These are phyloP conservation scores for Bacillus rossius DNA, from an alignment of 1,140 invertebrate genomes.

Conservation along the genomic window DNA sequence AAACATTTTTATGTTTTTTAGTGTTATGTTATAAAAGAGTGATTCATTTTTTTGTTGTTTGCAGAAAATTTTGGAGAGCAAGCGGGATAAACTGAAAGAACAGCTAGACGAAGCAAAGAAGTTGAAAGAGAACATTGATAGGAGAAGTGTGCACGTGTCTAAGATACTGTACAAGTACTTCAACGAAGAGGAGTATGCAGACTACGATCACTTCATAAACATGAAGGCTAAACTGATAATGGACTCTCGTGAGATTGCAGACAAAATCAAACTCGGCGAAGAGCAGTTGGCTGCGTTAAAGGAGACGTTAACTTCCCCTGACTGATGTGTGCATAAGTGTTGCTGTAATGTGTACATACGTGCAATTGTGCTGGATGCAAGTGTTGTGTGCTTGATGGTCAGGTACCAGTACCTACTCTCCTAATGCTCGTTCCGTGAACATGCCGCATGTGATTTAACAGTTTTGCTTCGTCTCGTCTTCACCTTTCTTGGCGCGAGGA, in stretches of 20 bases:
- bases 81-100: conserved; percentile 69
- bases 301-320: conserved; percentile 49
- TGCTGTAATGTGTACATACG: background rate
- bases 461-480: no score
- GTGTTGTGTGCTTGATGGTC: background rate
- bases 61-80: conserved; percentile 67
- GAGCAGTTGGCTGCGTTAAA: conserved; percentile 73
- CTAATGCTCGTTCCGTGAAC: background rate
- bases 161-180: conserved; percentile 70
- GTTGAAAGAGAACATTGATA: conserved; percentile 78
- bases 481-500: background rate
- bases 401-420: background rate
- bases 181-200: conserved; percentile 66
- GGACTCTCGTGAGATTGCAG: conserved; percentile 76
- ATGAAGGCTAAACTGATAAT: conserved; percentile 90
- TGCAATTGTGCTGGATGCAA: background rate
- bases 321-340: background rate
- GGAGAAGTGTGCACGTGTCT: conserved; percentile 68
- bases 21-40: background rate
- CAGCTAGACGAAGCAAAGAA: conserved; percentile 82
- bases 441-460: background rate
- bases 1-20: background rate
- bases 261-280: conserved; percentile 82
- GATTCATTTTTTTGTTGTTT: conserved; percentile 18
- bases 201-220: conserved; percentile 85